phyloP scores from a whole-genome alignment of 2,888 invertebrate species.

The Tricholauxania praeusta region DNA sequence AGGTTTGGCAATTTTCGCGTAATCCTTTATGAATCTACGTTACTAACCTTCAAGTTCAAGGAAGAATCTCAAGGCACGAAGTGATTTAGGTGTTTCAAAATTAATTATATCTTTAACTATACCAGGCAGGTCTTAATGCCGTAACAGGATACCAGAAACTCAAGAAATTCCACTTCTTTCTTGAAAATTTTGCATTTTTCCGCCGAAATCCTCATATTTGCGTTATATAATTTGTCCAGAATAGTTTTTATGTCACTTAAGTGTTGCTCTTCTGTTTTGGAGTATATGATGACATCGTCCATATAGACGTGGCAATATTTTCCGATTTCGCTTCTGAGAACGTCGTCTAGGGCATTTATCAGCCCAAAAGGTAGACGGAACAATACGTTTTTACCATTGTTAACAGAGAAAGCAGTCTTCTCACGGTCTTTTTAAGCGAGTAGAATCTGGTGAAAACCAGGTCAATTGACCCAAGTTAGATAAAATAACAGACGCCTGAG shows the following conservation, averaged over 20 bases:
- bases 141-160: not conserved
- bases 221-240: conserved; percentile 4
- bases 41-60: too few species aligned
- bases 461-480: conserved; percentile 28
- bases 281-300: conserved; percentile 38
- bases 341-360: conserved; percentile 36
- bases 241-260: conserved; percentile 16
- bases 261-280: conserved; percentile 30
- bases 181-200: conserved; percentile 28
- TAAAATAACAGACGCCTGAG: conserved; percentile 14
- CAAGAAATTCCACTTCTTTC: conserved; percentile 21
- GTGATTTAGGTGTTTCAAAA: too few species aligned
- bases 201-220: conserved; percentile 16
- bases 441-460: conserved; percentile 33
- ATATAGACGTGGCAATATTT: conserved; percentile 37
- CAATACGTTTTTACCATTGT: conserved; percentile 40
- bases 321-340: conserved; percentile 35
- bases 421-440: conserved; percentile 31
- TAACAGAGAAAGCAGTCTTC: conserved; percentile 31
- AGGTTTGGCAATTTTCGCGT: too few species aligned
- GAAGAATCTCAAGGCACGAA: too few species aligned
- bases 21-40: too few species aligned
- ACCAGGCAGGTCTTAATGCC: too few species aligned
- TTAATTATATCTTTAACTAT: too few species aligned
- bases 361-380: conserved; percentile 24